phyloP scores from a whole-genome alignment of 2,113 vertebrate genomes.

The Tragelaphus strepsiceros region DNA sequence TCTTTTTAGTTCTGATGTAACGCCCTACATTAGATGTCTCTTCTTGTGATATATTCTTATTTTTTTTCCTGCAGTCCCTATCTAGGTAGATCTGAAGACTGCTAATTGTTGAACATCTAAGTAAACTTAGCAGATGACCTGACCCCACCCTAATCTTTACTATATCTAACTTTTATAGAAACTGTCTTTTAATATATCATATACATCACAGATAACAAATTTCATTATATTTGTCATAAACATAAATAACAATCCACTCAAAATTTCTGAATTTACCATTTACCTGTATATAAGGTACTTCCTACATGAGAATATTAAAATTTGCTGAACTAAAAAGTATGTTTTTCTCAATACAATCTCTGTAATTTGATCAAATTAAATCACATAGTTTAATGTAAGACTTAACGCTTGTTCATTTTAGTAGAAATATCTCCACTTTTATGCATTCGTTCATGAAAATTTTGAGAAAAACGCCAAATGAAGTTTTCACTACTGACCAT shows the following conservation, averaged over 20 bases:
- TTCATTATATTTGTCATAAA: not conserved
- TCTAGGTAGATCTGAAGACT: not conserved
- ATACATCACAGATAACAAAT: not conserved
- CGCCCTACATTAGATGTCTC: not conserved
- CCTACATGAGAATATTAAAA: not conserved
- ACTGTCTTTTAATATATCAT: not conserved
- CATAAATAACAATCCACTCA: not conserved
- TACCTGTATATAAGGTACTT: not conserved
- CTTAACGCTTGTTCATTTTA: not conserved
- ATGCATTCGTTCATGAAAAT: not conserved
- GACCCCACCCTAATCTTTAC: not conserved
- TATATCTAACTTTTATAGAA: not conserved
- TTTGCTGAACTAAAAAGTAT: not conserved
- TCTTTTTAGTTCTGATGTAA: not conserved
- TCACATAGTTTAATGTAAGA: not conserved
- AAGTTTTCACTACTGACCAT: not conserved
- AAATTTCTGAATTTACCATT: not conserved
- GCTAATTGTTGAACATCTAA: not conserved
- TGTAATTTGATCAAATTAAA: not conserved
- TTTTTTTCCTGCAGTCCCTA: not conserved
- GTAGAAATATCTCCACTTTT: not conserved
- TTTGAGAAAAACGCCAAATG: slow-evolving; percentile 10
- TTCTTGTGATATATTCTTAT: not conserved
- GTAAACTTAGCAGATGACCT: not conserved
- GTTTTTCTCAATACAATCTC: slow-evolving; percentile 1